A percentile compares a stretch with the other conserved stretches of the same genome.
These are phyloP conservation scores for Anarrhichthys ocellatus DNA, from an alignment of 2,113 vertebrate species.

Conservation along the genomic window DNA sequence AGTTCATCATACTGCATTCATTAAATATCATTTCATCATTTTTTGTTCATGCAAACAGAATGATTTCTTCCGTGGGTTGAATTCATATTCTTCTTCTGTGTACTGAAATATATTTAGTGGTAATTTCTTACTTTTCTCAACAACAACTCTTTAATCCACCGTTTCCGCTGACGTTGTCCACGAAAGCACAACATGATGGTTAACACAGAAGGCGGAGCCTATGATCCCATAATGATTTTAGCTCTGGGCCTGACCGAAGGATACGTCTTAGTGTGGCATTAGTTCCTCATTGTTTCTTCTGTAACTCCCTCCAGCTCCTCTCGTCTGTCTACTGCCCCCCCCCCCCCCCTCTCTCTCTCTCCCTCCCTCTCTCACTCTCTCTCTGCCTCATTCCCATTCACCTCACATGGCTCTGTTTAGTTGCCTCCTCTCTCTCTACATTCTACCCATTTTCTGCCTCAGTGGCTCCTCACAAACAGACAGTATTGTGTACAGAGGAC, in stretches of 20 bases:
- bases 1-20: no score
- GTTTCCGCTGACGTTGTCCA: background rate
- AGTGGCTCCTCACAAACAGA: conserved; percentile 41
- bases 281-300: background rate
- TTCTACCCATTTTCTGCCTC: conserved; percentile 53
- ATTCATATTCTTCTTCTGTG: no score
- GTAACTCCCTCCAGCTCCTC: no score
- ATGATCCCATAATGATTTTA: background rate
- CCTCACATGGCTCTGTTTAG: conserved; percentile 30
- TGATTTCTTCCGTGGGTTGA: no score
- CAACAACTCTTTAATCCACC: background rate
- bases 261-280: rapidly evolving
- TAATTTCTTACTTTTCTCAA: no score
- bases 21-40: no score
- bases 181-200: background rate
- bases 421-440: conserved; percentile 31
- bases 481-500: conserved; percentile 18
- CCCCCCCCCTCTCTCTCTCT: background rate
- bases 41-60: no score
- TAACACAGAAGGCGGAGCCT: background rate
- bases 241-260: background rate
- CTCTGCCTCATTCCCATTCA: conserved; percentile 1
- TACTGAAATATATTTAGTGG: no score
- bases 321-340: background rate
- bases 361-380: no score